A percentile compares a stretch with the other conserved stretches of the same genome.
These are phyloP conservation scores for Orchestia grillus DNA, from an alignment of 1,140 invertebrate genomes.

Conservation along the genomic window DNA sequence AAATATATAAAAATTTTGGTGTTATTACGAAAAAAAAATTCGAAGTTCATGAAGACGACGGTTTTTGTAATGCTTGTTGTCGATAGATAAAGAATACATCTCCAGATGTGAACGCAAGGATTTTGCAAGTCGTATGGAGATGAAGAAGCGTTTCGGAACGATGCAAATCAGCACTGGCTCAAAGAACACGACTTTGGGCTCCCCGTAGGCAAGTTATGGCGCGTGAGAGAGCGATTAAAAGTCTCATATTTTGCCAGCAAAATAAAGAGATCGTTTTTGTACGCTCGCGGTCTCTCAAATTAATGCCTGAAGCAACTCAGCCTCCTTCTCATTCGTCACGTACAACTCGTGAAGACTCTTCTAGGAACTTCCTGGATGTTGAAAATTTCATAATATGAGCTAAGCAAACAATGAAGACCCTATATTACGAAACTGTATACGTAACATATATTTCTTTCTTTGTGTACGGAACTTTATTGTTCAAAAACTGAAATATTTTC, in stretches of 20 bases:
- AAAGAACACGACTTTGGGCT: slow-evolving; percentile 6
- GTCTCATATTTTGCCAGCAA: slow-evolving; percentile 5
- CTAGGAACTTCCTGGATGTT: background rate
- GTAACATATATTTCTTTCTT: background rate
- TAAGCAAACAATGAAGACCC: background rate
- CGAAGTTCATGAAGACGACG: background rate
- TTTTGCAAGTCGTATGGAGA: background rate
- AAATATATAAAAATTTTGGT: too few species aligned
- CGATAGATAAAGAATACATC: background rate
- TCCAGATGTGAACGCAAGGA: background rate
- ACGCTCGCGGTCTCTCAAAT: slow-evolving; percentile 34
- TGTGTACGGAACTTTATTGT: background rate
- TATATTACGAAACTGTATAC: background rate
- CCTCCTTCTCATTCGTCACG: slow-evolving; percentile 25
- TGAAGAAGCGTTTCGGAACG: background rate
- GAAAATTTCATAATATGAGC: background rate
- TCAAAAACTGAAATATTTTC: background rate
- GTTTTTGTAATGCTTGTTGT: background rate
- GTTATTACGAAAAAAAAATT: too few species aligned
- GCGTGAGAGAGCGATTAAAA: slow-evolving; percentile 33
- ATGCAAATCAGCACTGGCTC: background rate
- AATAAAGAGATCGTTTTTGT: slow-evolving; percentile 34
- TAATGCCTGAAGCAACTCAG: slow-evolving; percentile 6
- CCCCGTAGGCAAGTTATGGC: background rate
- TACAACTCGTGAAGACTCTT: background rate